Percentiles rank a stretch among this genome's conserved stretches.
phyloP scores from a whole-genome alignment of 2,888 invertebrate genomes.

The Pinctada fucata region DNA sequence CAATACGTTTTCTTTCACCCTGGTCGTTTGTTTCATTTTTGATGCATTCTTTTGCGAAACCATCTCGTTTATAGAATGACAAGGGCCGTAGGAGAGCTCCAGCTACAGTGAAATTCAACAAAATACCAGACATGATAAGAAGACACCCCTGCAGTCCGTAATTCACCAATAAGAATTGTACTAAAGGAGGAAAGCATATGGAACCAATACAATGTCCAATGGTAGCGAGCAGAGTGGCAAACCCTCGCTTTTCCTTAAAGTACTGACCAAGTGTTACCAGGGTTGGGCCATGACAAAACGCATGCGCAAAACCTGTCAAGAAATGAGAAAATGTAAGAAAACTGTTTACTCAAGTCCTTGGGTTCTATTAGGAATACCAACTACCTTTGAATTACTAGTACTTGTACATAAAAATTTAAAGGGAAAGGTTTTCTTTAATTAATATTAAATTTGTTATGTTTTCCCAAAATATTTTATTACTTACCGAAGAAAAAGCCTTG shows the following conservation, averaged over 20 bases:
- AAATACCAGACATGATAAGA: constrained; percentile 30
- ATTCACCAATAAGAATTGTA: constrained; percentile 8
- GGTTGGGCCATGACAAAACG: constrained; percentile 27
- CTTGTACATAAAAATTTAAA: too few species aligned
- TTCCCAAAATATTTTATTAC: neutral
- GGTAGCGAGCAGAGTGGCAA: constrained; percentile 27
- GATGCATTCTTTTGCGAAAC: too few species aligned
- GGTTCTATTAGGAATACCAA: too few species aligned
- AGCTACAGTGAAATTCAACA: constrained; percentile 33
- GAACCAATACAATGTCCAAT: constrained; percentile 24
- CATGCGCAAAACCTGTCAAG: constrained; percentile 16
- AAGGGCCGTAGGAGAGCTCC: constrained; percentile 42
- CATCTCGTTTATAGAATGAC: too few species aligned
- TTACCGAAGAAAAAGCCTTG: constrained; percentile 29
- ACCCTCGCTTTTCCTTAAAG: constrained; percentile 24
- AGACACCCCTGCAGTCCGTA: constrained; percentile 24
- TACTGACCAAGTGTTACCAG: constrained; percentile 25
- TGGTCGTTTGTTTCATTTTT: too few species aligned
- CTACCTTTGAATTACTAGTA: too few species aligned
- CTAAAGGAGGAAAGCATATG: constrained; percentile 21
- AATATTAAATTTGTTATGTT: too few species aligned
- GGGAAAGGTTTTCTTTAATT: too few species aligned
- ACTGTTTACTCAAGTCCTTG: too few species aligned
- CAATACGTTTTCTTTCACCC: too few species aligned
- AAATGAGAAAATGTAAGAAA: neutral